Base-by-base conservation (phyloP, 2,888 invertebrate species). In the Ormyrus labotus region DNA sequence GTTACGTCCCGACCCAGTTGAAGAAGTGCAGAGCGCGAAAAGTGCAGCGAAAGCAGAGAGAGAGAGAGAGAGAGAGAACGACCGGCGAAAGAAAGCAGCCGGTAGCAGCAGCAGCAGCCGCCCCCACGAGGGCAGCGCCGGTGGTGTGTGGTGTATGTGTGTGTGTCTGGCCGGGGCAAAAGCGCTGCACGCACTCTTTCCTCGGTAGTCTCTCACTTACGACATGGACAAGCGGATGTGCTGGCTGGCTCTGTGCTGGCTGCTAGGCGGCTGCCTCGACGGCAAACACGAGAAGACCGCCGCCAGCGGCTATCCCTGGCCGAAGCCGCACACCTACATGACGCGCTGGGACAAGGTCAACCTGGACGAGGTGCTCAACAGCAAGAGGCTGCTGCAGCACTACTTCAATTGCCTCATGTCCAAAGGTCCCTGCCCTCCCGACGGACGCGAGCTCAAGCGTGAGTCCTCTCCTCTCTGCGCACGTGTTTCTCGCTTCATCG, bases 361-460 rank as follows among this genome's bases (percentile, higher is more conserved):
- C 88, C 91, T 95, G 48, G 94, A 95, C 83, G 93, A 93, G 65
- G 93, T 95, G 84, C 92, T 96, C 85, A 92, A 93, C 69, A 95
- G 94, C 88, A 94, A 94, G 85, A 92, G 95, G 86, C 91, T 96
- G 84, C 93, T 96, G 70, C 93, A 93, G 83, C 94, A 94, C 87
- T 95, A 96, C 91, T 93, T 94, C 85, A 93, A 94, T 79, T 96
- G 96, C 88, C 90, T 96, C 71, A 91, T 95, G 80, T 93, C 92
- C 83, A 92, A 92, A 83, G 94, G 94, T 84, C 93, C 95, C 70
- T 95, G 95, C 89, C 93, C 95, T 58, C 94, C 95, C 2, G 95
- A 95, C 91, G 95, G 95, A 83, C 93, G 93, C 85, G 94, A 94
- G 81, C 91, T 95, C 77, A 95, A 94, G 92, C 92, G 95, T 95